Percentiles rank a stretch among this genome's conserved stretches.
Conservation (phyloP, 2,113 vertebrate species). For the Heterochromis multidens region DNA sequence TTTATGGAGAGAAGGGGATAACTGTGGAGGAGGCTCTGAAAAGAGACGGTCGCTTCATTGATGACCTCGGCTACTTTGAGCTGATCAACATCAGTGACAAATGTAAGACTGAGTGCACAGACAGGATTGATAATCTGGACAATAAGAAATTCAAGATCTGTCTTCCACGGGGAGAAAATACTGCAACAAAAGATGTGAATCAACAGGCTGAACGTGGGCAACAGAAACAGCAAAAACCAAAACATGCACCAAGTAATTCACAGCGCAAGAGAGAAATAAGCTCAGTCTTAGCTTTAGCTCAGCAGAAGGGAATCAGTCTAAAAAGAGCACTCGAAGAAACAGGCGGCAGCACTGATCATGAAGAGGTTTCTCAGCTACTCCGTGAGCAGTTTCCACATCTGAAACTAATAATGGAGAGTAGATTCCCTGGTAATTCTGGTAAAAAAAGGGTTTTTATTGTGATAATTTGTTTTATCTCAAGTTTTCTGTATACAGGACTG, state of each 20-base stretch:
- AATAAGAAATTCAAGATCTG: background rate
- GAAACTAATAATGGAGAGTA: background rate
- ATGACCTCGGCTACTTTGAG: background rate
- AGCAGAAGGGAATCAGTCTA: background rate
- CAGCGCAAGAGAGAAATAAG: fast-evolving
- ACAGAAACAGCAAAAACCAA: background rate
- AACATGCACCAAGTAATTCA: background rate
- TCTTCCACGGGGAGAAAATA: background rate
- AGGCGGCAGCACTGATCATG: fast-evolving
- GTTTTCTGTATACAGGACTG: no score
- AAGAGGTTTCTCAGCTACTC: background rate
- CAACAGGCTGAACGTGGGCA: background rate
- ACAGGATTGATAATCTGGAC: background rate
- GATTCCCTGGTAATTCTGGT: background rate
- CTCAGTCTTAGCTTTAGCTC: fast-evolving
- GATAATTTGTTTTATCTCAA: no score
- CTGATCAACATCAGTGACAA: background rate
- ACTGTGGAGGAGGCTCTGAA: slow-evolving; percentile 4
- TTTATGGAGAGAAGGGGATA: slow-evolving; percentile 14
- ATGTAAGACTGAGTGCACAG: fast-evolving
- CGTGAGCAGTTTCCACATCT: background rate
- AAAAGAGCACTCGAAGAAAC: background rate
- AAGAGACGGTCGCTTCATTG: slow-evolving; percentile 26
- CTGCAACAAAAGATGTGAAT: fast-evolving
- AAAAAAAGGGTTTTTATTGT: no score